Conservation (phyloP, 2,888 invertebrate species). For the Allolobophora icterica region DNA sequence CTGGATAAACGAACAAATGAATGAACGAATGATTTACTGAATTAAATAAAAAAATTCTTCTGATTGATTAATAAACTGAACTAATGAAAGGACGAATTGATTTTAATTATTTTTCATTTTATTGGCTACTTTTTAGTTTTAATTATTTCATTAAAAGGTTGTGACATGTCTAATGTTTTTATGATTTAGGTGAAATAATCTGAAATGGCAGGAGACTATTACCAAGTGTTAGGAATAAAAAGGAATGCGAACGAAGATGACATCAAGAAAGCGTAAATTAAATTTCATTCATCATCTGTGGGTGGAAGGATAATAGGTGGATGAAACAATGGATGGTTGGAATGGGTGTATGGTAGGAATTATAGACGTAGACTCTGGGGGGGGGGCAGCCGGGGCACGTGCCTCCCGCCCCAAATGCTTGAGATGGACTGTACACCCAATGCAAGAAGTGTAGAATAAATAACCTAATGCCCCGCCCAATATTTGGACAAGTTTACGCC, state of each 20-base stretch:
- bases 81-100: not conserved
- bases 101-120: not conserved
- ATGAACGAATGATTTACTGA: not conserved
- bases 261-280: not conserved
- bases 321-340: not conserved
- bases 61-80: not conserved
- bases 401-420: too few species aligned
- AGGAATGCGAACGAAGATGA: not conserved
- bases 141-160: not conserved
- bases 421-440: too few species aligned
- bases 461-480: too few species aligned
- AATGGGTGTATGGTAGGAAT: not conserved
- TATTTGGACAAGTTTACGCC: too few species aligned
- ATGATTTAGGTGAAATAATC: not conserved
- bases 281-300: not conserved
- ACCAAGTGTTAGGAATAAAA: not conserved
- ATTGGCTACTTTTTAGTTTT: not conserved
- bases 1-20: not conserved
- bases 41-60: too few species aligned
- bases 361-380: too few species aligned
- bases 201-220: not conserved
- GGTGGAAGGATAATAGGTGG: not conserved
- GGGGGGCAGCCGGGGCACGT: too few species aligned
- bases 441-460: too few species aligned
- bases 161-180: not conserved